Base-by-base conservation (phyloP, 2,113 vertebrate genomes). In the Chionomys nivalis region DNA sequence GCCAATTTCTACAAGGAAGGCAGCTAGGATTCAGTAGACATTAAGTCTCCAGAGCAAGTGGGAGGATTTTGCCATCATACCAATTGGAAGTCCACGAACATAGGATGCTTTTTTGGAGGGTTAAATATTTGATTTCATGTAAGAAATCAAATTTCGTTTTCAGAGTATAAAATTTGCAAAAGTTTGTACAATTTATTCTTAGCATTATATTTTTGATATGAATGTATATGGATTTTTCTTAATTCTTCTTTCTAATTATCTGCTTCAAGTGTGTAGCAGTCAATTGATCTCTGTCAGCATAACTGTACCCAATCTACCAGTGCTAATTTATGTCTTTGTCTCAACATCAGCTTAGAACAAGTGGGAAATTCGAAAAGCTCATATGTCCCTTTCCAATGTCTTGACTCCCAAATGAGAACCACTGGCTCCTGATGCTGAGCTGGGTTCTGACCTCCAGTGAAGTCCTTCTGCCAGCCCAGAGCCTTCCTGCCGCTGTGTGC, bases 201-300 rank as follows among this genome's bases (percentile, higher is more conserved):
- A 93, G n/a, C 66, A 94, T 92, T 73, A 23, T 91, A 16, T 75
- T 90, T 93, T 96, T 77, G 42, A 93, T 91, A 14, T 28, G 49
- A 86, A 68, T 65, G 1, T 52, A 89, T 58, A 63, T 86, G 9
- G 13, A 36, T 73, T 73, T 93, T 95, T 91, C 33, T 75, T 63
- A 88, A 61, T 91, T 89, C 75, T 3, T 88, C 63, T 90, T 83
- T 89, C 16, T 94, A 33, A 79, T 79, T 70, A 2, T 79, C 55
- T 75, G 7, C 21, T 91, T 17, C 4, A 92, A 90, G 3, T 92
- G 0, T 55, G 6, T 19, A 87, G 31, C 75, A 87, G 58, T 83
- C 3, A 82, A 21, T 39, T 94, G 44, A 66, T 44, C 85, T 90
- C 77, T 75, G 26, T 73, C 39, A 28, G 52, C 2, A 42, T 88